A percentile compares a stretch with the other conserved stretches of the same genome.
Evolutionary conservation across 2,888 invertebrate species (phyloP).

Genomic region (Zaprionus bogoriensis): DNA sequence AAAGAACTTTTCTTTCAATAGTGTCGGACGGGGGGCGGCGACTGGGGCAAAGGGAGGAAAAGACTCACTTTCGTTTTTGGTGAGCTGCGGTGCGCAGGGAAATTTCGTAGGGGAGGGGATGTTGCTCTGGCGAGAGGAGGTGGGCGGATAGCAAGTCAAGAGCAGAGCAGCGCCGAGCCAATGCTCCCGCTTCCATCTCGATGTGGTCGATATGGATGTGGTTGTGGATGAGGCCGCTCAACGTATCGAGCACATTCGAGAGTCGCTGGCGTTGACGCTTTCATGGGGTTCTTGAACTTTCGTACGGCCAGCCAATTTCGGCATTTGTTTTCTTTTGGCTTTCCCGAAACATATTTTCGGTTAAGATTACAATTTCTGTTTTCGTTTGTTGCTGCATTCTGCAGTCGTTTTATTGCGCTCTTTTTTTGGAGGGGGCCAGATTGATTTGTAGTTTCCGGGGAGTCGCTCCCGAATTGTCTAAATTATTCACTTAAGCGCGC

Average conservation of each 20-base stretch:
- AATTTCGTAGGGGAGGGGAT: constrained; percentile 8
- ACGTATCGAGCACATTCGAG: constrained; percentile 21
- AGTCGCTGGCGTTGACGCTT: constrained; percentile 52
- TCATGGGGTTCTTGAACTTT: constrained; percentile 78
- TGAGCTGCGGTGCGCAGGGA: constrained; percentile 35
- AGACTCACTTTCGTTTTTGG: constrained; percentile 66
- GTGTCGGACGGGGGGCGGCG: neutral
- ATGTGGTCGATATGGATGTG: constrained; percentile 5
- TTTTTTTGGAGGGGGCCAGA: neutral
- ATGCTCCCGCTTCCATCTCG: constrained; percentile 21
- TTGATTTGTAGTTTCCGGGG: constrained; percentile 38
- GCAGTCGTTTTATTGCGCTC: neutral
- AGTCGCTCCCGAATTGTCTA: constrained; percentile 2
- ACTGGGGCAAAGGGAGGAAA: constrained; percentile 5
- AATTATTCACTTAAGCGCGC: constrained; percentile 2
- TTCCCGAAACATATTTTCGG: constrained; percentile 22
- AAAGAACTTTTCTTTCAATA: constrained; percentile 32
- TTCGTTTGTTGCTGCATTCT: constrained; percentile 23
- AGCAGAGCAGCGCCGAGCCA: constrained; percentile 53
- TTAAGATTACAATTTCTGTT: constrained; percentile 37
- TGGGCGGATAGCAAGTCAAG: constrained; percentile 42
- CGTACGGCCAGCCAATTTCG: constrained; percentile 41
- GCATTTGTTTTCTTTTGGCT: constrained; percentile 47
- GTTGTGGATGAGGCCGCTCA: constrained; percentile 4
- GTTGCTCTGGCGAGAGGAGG: neutral